These are phyloP conservation scores for Leptocoma aspasia DNA, from an alignment of 2,113 vertebrate genomes.

Conservation along the genomic window DNA sequence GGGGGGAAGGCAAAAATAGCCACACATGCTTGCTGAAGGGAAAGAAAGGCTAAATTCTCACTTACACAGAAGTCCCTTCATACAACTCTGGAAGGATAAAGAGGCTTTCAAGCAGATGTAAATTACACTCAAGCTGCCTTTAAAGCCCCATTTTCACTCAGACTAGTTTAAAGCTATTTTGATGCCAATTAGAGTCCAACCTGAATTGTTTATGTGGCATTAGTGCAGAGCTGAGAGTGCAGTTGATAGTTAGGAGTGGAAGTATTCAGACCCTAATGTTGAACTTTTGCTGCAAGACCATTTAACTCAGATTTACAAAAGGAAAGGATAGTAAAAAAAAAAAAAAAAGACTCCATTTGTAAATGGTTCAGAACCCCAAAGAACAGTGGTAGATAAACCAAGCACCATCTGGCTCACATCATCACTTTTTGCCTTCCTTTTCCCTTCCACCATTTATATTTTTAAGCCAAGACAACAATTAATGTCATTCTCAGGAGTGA, in stretches of 20 bases:
- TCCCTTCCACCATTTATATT: background rate
- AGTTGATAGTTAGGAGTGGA: background rate
- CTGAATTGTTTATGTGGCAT: background rate
- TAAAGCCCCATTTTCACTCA: constrained; percentile 27
- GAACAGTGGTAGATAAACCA: background rate
- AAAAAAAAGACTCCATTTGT: background rate
- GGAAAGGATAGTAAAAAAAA: background rate
- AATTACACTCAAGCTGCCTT: constrained; percentile 41
- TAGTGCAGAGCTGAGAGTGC: background rate
- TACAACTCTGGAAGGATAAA: constrained; percentile 34
- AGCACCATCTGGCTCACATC: background rate
- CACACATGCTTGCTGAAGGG: background rate
- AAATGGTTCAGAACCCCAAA: background rate
- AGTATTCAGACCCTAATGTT: background rate
- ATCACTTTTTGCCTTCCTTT: background rate
- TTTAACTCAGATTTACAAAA: constrained; percentile 1
- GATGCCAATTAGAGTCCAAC: constrained; percentile 45
- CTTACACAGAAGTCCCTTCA: constrained; percentile 41
- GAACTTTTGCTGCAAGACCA: background rate
- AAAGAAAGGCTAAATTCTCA: constrained; percentile 28
- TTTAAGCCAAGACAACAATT: constrained; percentile 1
- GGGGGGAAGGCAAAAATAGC: background rate
- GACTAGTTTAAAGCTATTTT: constrained; percentile 33
- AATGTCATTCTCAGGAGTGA: background rate
- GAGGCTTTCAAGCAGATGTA: constrained; percentile 39